A percentile compares a stretch with the other conserved stretches of the same genome.
phyloP scores from a whole-genome alignment of 1,140 invertebrate genomes.

The Pygmarrhopalites habei region DNA sequence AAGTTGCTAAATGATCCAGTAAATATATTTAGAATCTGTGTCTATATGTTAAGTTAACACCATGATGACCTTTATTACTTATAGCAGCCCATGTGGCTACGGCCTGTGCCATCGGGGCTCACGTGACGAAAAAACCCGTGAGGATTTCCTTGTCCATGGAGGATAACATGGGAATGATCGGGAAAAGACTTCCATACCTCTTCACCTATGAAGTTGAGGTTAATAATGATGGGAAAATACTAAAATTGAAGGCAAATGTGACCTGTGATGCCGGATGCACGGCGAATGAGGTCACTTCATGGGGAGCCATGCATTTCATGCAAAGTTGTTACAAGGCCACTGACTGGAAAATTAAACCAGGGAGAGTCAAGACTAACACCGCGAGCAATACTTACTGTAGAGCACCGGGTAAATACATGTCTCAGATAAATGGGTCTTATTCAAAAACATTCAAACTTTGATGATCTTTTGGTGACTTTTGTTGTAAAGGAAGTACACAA shows the following conservation, averaged over 20 bases:
- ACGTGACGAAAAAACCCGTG: slow-evolving; percentile 54
- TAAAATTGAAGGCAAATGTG: slow-evolving; percentile 55
- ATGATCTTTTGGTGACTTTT: too few species aligned
- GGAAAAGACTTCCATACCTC: slow-evolving; percentile 54
- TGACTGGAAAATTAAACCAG: slow-evolving; percentile 11
- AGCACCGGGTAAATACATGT: too few species aligned
- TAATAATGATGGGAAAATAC: slow-evolving; percentile 51
- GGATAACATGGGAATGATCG: slow-evolving; percentile 57
- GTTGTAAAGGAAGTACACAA: slow-evolving; percentile 47
- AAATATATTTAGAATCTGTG: too few species aligned
- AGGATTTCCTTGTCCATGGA: slow-evolving; percentile 57
- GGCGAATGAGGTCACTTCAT: slow-evolving; percentile 58
- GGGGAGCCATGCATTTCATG: slow-evolving; percentile 56
- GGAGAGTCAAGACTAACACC: slow-evolving; percentile 9
- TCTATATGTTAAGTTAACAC: too few species aligned
- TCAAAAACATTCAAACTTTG: too few species aligned
- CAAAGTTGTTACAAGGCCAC: slow-evolving; percentile 37
- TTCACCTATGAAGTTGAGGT: slow-evolving; percentile 55
- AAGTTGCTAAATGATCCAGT: too few species aligned
- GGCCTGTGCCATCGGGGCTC: slow-evolving; percentile 56
- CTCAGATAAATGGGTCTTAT: too few species aligned
- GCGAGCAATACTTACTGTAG: slow-evolving; percentile 21
- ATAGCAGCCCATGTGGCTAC: slow-evolving; percentile 49
- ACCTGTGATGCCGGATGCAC: slow-evolving; percentile 57
- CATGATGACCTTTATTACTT: too few species aligned